Conservation (phyloP, 2,888 invertebrate genomes). For the Dioctria linearis region DNA sequence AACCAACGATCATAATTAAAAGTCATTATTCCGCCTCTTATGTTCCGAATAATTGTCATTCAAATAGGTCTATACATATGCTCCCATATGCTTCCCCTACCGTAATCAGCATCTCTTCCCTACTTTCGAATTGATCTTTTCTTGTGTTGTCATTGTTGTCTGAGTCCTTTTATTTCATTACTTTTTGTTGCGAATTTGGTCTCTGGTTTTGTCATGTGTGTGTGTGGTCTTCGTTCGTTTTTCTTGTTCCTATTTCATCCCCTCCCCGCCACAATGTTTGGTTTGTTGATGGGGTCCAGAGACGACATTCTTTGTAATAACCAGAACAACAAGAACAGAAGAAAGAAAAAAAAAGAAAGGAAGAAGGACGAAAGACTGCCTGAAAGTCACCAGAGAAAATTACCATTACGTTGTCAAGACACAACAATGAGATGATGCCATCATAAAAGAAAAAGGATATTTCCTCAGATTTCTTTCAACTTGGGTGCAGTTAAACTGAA, state of each 20-base stretch:
- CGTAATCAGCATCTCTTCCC: not conserved
- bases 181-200: not conserved
- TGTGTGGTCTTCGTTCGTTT: conserved; percentile 4
- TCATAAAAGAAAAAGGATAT: conserved; percentile 18
- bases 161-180: not conserved
- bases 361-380: not conserved
- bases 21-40: conserved; percentile 58
- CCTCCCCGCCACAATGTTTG: conserved; percentile 8
- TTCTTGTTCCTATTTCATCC: conserved; percentile 1
- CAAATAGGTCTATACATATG: conserved; percentile 25
- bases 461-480: not conserved
- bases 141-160: conserved; percentile 2
- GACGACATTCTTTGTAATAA: too few species aligned
- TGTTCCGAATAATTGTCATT: conserved; percentile 55
- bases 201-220: conserved; percentile 28
- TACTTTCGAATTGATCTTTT: not conserved
- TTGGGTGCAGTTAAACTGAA: conserved; percentile 39
- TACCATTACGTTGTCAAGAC: conserved; percentile 7
- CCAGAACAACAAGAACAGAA: not conserved
- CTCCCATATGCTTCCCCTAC: not conserved
- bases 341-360: not conserved
- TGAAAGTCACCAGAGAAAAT: conserved; percentile 18
- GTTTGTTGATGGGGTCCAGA: too few species aligned
- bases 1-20: conserved; percentile 57
- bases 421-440: not conserved